phyloP scores from a whole-genome alignment of 2,797 vertebrate genomes.

The Rallus crepitans region DNA sequence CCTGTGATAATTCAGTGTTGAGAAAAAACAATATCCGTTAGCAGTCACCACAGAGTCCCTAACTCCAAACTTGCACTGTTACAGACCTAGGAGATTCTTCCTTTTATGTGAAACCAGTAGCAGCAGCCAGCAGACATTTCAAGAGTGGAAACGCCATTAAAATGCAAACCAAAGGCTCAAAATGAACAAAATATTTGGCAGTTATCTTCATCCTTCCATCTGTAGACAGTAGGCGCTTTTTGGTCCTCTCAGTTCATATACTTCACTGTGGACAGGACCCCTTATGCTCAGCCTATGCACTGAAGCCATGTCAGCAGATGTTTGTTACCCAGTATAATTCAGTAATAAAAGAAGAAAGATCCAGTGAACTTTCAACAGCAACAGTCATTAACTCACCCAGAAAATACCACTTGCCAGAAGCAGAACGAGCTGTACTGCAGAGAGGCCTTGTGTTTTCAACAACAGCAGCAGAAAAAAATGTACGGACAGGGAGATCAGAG shows the following conservation, averaged over 20 bases:
- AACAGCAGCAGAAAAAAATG: background rate
- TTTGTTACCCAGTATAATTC: background rate
- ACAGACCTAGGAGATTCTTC: background rate
- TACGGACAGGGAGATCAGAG: background rate
- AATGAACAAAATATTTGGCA: background rate
- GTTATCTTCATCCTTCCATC: background rate
- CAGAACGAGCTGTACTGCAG: background rate
- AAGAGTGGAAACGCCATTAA: background rate
- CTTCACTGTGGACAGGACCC: background rate
- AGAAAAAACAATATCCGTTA: background rate
- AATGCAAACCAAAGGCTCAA: background rate
- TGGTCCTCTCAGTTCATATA: background rate
- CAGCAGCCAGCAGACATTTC: background rate
- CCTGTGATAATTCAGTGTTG: background rate
- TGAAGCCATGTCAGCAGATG: background rate
- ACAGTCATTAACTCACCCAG: background rate
- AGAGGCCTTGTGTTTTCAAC: background rate
- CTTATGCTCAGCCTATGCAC: background rate
- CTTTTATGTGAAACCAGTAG: background rate
- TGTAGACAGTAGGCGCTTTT: background rate
- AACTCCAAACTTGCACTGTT: background rate
- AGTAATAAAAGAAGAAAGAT: background rate
- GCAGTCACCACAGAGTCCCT: background rate
- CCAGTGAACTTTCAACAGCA: background rate
- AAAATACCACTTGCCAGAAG: background rate